Conservation (phyloP, 2,113 vertebrate species). For the Trochalopteron elliotii region DNA sequence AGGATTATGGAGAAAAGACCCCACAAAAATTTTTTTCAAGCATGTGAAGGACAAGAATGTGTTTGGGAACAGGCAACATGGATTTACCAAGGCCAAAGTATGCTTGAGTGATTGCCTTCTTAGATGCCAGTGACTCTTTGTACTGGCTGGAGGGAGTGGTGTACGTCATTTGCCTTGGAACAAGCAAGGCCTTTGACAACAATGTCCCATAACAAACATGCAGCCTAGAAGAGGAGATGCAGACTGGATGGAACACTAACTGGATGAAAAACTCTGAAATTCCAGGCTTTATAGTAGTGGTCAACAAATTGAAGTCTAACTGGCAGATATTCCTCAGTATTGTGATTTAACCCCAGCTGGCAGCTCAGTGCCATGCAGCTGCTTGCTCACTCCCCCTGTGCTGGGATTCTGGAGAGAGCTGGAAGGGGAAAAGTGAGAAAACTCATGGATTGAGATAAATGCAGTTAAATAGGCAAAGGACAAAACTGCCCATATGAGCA, state of each 20-base stretch:
- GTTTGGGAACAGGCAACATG: neutral
- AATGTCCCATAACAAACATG: neutral
- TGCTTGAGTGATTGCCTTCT: neutral
- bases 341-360: neutral
- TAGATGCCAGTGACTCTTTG: neutral
- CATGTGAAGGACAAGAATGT: neutral
- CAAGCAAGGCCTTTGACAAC: neutral
- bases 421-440: neutral
- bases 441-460: neutral
- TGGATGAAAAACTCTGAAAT: neutral
- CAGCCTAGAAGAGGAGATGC: neutral
- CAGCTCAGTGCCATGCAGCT: neutral
- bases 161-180: neutral
- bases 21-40: neutral
- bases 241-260: neutral
- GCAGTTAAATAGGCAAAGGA: neutral
- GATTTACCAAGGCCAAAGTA: neutral
- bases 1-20: neutral
- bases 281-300: neutral
- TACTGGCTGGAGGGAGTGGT: neutral
- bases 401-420: neutral
- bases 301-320: neutral
- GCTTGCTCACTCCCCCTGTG: rapidly evolving
- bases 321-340: neutral
- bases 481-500: neutral